Conservation (phyloP, 2,113 vertebrate genomes). For the Heloderma charlesbogerti region DNA sequence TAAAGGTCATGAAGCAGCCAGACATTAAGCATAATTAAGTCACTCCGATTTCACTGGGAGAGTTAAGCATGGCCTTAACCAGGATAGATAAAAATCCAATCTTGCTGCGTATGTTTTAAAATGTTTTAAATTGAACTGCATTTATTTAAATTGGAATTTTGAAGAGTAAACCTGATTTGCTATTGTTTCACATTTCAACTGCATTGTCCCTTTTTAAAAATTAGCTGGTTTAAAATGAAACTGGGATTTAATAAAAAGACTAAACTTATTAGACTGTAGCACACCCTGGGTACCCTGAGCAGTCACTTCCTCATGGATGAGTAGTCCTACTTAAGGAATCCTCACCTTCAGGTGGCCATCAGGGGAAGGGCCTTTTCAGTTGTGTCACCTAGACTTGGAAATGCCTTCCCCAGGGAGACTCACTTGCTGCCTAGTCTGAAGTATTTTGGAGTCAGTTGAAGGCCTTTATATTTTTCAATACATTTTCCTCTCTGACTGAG, state of each 20-base stretch:
- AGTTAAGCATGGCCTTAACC: not conserved
- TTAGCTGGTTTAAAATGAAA: not conserved
- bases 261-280: not conserved
- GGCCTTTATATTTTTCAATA: not conserved
- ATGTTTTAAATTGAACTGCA: not conserved
- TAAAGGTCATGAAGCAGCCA: not conserved
- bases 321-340: too few species aligned
- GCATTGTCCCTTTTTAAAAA: not conserved
- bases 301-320: not conserved
- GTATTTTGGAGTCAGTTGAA: not conserved
- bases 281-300: not conserved
- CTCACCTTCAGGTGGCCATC: too few species aligned
- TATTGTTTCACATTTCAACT: not conserved
- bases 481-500: not conserved
- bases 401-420: not conserved
- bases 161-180: not conserved
- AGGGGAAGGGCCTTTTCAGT: too few species aligned
- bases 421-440: not conserved
- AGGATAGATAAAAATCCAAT: not conserved
- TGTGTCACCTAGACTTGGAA: not conserved
- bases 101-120: not conserved
- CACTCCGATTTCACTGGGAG: not conserved
- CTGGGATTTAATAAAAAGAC: not conserved
- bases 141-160: not conserved
- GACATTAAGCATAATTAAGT: not conserved